phyloP scores from a whole-genome alignment of 2,797 vertebrate species.

The Prunella strophiata region DNA sequence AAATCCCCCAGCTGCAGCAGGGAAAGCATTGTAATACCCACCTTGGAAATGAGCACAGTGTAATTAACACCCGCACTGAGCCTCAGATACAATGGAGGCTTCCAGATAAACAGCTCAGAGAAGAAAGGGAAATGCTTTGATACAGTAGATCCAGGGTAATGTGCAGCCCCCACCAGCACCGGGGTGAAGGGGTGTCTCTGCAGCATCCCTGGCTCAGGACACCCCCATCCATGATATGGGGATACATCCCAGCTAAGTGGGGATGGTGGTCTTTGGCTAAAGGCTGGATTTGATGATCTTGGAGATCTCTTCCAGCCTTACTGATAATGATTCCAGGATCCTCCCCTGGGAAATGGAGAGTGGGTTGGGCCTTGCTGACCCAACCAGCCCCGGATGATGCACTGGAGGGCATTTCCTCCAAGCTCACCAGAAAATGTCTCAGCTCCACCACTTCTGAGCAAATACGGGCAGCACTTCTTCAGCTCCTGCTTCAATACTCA shows the following conservation, averaged over 20 bases:
- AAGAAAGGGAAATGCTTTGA: background rate
- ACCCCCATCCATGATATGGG: background rate
- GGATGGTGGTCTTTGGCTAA: background rate
- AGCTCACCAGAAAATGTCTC: accelerated
- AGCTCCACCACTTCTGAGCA: too few relatives aligned
- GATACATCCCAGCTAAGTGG: too few relatives aligned
- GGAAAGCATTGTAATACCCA: background rate
- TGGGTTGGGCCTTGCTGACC: background rate
- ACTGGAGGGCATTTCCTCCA: background rate
- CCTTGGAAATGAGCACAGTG: background rate
- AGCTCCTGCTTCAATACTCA: background rate
- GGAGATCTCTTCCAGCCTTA: background rate
- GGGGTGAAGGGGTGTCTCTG: background rate
- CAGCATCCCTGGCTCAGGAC: background rate
- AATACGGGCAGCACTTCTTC: background rate
- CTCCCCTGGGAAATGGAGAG: background rate
- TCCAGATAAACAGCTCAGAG: background rate
- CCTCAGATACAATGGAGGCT: background rate
- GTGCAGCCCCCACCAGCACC: background rate
- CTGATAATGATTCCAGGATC: accelerated
- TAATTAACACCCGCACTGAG: background rate
- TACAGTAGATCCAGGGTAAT: background rate
- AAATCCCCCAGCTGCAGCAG: background rate
- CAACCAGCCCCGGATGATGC: background rate
- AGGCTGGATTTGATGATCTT: background rate